Evolutionary conservation across 2,113 vertebrate species (phyloP), one percentile per base, ranked within the genome.

Genomic region (Caloenas nicobarica): DNA sequence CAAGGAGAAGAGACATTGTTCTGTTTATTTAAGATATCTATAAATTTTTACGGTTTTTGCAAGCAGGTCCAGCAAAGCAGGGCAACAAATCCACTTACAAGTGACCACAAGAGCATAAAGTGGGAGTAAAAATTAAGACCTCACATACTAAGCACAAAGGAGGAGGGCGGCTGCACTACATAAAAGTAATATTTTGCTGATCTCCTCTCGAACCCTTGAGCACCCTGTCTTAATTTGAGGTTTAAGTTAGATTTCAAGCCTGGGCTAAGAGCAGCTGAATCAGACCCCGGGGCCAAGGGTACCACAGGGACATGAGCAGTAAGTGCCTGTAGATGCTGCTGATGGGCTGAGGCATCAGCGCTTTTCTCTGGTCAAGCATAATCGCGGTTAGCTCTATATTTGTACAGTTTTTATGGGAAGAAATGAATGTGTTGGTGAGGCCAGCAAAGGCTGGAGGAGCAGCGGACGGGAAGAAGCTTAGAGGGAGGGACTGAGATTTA

Each of bases 371-470:
- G 85, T 84, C 80, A 57, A 56, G 88, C 54, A 66, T 51, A 94
- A 28, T 31, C 33, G n/a, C 54, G 93, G 88, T 91, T 46, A 93
- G 86, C 53, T 95, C 93, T 93, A 76, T 87, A 85, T 93, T 88
- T 91, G 88, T 92, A 68, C 38, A 90, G 50, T 73, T 85, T 95
- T 96, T 86, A 95, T 79, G 81, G 89, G 92, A 94, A 91, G 81
- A 76, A 95, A 86, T 88, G 79, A 97, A 81, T 82, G 72, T 57
- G 53, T 65, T 66, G 62, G 81, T 19, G 76, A 92, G 50, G 92
- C 78, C 81, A 83, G 93, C 13, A 33, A 23, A 86, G 73, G 77
- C 70, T 82, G 80, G 70, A 81, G 64, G 69, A 85, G 84, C 58
- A 69, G 69, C 33, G 61, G 78, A 91, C 0, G 4, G 81, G 66